Evolutionary conservation across 2,113 vertebrate genomes (phyloP), one percentile per base, ranked within the genome.

Genomic region (Puma concolor): DNA sequence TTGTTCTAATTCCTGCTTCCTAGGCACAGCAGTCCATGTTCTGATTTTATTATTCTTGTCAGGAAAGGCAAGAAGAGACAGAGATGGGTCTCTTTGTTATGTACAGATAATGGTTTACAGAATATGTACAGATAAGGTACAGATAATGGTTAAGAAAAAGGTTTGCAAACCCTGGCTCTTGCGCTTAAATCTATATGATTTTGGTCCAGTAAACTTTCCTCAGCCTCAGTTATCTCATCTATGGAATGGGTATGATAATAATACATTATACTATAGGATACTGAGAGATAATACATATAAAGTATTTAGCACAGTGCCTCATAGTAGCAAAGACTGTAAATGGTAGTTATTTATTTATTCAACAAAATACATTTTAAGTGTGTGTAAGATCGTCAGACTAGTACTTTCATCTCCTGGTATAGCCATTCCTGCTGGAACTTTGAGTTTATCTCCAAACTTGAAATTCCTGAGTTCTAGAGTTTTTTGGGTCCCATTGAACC

Each of bases 11-110:
- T 36, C 48, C 25, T 86, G 15, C 48, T 82, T 83, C 15, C 52
- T 92, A 27, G 33, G 25, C 48, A 88, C 38, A 87, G 71, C 44
- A 84, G 5, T 69, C 95, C 1, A 10, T 84, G 4, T 80, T 82
- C 63, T 96, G 11, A 48, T 85, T 80, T 88, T 93, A 48, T 92
- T 88, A 64, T 63, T 96, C 4, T 91, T 83, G 14, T 93, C 29
- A 93, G 36, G 8, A 85, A 84, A 83, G 41, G 41, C 23, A 90
- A 89, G 74, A 88, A 90, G 44, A 94, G 50, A 94, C 17, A 94
- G 21, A 64, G 67, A 50, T 66, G 11, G 25, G 5, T 66, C 38
- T 66, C 5, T 5, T 2, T 60, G 7, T 94, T 94, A 48, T 71
- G n/a, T 83, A 15, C 11, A 81, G 74, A 11, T 87, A 89, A 23